These are phyloP conservation scores for Strigamia maritima DNA, from an alignment of 2,888 invertebrate genomes.

Conservation along the genomic window DNA sequence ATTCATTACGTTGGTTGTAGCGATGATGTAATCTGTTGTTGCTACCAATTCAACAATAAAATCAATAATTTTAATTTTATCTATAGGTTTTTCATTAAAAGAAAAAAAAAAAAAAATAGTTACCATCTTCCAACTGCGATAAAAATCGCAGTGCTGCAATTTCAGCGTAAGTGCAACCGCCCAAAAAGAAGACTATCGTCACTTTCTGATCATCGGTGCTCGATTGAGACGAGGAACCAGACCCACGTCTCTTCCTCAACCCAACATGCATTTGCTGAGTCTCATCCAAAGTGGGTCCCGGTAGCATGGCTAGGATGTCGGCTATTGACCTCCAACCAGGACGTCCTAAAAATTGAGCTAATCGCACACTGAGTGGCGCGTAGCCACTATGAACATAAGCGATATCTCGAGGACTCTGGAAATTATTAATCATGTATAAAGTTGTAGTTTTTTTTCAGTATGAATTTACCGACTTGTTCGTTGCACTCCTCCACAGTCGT, in stretches of 20 bases:
- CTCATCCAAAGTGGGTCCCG: slow-evolving; percentile 66
- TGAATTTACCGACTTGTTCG: slow-evolving; percentile 60
- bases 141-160: slow-evolving; percentile 62
- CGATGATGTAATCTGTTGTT: slow-evolving; percentile 78
- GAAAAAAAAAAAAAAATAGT: neutral
- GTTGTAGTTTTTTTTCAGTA: neutral
- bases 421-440: slow-evolving; percentile 15
- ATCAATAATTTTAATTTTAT: no score
- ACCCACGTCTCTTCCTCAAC: slow-evolving; percentile 52
- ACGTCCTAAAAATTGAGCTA: slow-evolving; percentile 54
- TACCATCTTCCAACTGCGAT: slow-evolving; percentile 59
- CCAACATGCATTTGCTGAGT: slow-evolving; percentile 54
- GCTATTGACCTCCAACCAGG: slow-evolving; percentile 66
- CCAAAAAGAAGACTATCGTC: slow-evolving; percentile 90
- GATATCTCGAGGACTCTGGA: slow-evolving; percentile 72
- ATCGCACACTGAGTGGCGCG: slow-evolving; percentile 82
- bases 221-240: slow-evolving; percentile 53
- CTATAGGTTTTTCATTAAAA: no score
- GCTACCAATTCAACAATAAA: slow-evolving; percentile 44
- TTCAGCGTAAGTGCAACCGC: slow-evolving; percentile 95
- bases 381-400: slow-evolving; percentile 88
- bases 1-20: slow-evolving; percentile 88
- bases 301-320: slow-evolving; percentile 76
- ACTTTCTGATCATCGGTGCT: slow-evolving; percentile 57
- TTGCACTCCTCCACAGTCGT: slow-evolving; percentile 84